Percentiles rank a stretch among this genome's conserved stretches.
phyloP scores from a whole-genome alignment of 2,113 vertebrate species.

The Tiliqua scincoides region DNA sequence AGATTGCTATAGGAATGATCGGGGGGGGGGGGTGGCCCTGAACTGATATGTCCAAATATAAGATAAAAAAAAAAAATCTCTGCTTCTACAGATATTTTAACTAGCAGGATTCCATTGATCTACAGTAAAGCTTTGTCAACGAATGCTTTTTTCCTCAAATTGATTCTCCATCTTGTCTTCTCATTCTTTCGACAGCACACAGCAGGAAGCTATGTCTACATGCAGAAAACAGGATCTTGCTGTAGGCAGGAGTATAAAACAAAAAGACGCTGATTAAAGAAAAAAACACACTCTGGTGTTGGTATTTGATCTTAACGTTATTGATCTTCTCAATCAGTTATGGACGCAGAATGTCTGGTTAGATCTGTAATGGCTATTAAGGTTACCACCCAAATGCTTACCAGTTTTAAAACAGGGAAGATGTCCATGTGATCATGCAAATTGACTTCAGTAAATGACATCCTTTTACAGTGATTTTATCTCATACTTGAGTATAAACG shows the following conservation, averaged over 20 bases:
- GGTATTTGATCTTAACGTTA: conserved; percentile 83
- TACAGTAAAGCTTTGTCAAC: conserved; percentile 79
- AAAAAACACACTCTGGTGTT: conserved; percentile 73
- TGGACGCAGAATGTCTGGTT: conserved; percentile 65
- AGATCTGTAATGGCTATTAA: conserved; percentile 68
- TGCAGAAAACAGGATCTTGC: conserved; percentile 84
- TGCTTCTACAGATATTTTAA: conserved; percentile 73
- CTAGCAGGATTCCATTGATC: conserved; percentile 78
- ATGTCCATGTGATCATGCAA: conserved; percentile 45
- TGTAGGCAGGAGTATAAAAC: conserved; percentile 85
- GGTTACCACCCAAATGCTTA: conserved; percentile 54
- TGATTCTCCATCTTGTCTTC: conserved; percentile 82
- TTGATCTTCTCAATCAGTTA: conserved; percentile 79
- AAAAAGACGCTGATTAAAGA: conserved; percentile 81
- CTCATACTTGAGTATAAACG: conserved; percentile 11
- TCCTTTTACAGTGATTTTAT: not conserved
- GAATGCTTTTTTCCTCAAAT: conserved; percentile 77
- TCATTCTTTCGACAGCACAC: conserved; percentile 85
- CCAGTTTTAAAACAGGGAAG: conserved; percentile 55
- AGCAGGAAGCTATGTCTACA: conserved; percentile 86
- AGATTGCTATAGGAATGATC: conserved; percentile 39
- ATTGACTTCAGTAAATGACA: not conserved
- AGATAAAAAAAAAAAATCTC: conserved; percentile 65
- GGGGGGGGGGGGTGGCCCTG: conserved; percentile 11
- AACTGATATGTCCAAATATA: conserved; percentile 43